phyloP scores from a whole-genome alignment of 2,113 vertebrate genomes.

The Dromas ardeola region DNA sequence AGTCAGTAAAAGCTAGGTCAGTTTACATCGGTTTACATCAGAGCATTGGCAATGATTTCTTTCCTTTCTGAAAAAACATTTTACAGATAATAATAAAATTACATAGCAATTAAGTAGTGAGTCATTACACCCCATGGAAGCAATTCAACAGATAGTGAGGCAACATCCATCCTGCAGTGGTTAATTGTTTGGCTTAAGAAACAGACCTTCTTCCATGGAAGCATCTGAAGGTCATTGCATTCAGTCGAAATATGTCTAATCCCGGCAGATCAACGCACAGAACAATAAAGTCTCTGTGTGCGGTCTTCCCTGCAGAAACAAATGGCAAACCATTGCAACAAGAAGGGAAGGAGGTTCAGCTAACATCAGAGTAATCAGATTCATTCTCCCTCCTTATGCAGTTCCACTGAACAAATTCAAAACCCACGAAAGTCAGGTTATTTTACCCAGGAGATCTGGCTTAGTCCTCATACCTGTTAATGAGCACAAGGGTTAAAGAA shows the following conservation, averaged over 20 bases:
- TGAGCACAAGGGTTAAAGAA: neutral
- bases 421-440: neutral
- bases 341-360: neutral
- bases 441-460: neutral
- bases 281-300: neutral
- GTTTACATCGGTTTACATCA: neutral
- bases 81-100: constrained; percentile 47
- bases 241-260: neutral
- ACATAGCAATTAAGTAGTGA: constrained; percentile 15
- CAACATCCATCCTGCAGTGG: neutral
- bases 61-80: constrained; percentile 44
- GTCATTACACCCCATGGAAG: constrained; percentile 7
- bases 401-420: constrained; percentile 33
- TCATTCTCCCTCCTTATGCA: neutral
- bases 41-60: neutral
- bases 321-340: neutral
- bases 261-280: neutral
- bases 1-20: neutral
- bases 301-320: constrained; percentile 30
- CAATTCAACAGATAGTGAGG: constrained; percentile 7
- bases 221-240: neutral
- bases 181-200: constrained; percentile 40
- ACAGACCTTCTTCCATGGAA: neutral
- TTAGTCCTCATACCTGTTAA: neutral
- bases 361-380: constrained; percentile 8